Percentiles rank a stretch among this genome's conserved stretches.
Evolutionary conservation across 2,888 invertebrate species (phyloP).

Genomic region (Diplolepis rosae): DNA sequence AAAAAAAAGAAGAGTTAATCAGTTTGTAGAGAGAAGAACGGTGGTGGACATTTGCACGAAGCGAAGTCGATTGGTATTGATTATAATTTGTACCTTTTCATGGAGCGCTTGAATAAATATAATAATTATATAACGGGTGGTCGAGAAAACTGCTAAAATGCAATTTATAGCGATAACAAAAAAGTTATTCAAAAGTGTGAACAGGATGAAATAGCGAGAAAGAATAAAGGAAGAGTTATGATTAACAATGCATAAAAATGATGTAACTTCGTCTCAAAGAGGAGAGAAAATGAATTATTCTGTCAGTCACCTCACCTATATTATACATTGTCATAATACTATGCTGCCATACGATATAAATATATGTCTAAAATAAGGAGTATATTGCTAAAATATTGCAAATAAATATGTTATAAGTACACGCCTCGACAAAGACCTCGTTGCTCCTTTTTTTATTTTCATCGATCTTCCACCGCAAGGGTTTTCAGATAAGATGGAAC

Average conservation of each 20-base stretch:
- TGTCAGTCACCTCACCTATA: slow-evolving; percentile 70
- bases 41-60: slow-evolving; percentile 12
- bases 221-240: neutral
- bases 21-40: slow-evolving; percentile 11
- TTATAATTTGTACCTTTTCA: slow-evolving; percentile 4
- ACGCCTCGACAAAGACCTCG: slow-evolving; percentile 26
- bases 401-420: slow-evolving; percentile 46
- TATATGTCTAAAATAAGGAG: slow-evolving; percentile 71
- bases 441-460: slow-evolving; percentile 26
- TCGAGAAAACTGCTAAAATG: slow-evolving; percentile 16
- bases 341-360: slow-evolving; percentile 73
- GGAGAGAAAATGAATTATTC: slow-evolving; percentile 59
- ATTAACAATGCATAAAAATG: slow-evolving; percentile 49
- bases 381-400: slow-evolving; percentile 54
- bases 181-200: neutral
- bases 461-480: slow-evolving; percentile 27
- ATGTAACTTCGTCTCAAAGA: slow-evolving; percentile 47
- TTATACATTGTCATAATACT: slow-evolving; percentile 72
- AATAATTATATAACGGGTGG: slow-evolving; percentile 39
- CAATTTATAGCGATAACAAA: neutral
- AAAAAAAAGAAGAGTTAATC: slow-evolving; percentile 37
- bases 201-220: neutral
- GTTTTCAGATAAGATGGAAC: slow-evolving; percentile 2
- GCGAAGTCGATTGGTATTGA: slow-evolving; percentile 3
- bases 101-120: slow-evolving; percentile 28